phyloP scores from a whole-genome alignment of 2,113 vertebrate genomes.

The Turnix velox region DNA sequence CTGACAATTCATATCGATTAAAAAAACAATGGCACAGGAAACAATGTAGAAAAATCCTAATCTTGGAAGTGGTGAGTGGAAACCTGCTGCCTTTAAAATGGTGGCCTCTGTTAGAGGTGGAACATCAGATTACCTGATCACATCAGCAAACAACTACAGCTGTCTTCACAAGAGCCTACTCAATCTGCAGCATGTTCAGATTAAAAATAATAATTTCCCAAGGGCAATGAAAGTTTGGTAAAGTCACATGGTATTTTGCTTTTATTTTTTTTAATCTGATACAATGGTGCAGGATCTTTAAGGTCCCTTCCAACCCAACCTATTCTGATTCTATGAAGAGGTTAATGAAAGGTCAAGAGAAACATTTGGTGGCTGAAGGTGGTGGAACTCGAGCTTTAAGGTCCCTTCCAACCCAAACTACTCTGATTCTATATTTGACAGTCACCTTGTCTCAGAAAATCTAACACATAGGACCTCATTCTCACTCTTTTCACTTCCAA shows the following conservation, averaged over 20 bases:
- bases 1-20: neutral
- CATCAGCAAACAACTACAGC: neutral
- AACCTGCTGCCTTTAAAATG: neutral
- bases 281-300: neutral
- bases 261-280: neutral
- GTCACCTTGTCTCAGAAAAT: neutral
- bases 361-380: no score
- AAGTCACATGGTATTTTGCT: neutral
- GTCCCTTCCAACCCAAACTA: no score
- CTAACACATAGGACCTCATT: neutral
- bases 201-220: neutral
- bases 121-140: neutral
- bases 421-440: no score
- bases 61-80: neutral
- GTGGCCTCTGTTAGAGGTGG: neutral
- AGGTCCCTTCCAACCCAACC: no score
- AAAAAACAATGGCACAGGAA: neutral
- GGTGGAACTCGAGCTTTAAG: no score
- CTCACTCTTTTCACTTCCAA: neutral
- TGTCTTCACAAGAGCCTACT: neutral
- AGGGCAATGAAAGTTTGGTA: neutral
- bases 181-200: neutral
- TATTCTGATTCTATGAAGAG: no score
- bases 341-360: no score
- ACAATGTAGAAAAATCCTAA: neutral